Percentiles rank a stretch among this genome's conserved stretches.
phyloP scores from a whole-genome alignment of 2,797 vertebrate species.

The Meda fulgida region DNA sequence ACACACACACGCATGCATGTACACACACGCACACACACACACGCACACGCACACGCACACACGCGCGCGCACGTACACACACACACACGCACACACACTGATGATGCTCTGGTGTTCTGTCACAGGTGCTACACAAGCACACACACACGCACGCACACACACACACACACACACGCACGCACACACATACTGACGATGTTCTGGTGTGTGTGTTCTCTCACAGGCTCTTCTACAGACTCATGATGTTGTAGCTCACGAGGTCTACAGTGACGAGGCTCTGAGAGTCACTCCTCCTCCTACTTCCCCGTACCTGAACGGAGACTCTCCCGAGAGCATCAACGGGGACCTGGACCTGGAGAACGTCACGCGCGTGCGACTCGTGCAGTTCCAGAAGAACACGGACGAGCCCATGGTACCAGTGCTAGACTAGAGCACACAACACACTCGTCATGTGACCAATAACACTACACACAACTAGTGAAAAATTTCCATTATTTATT shows the following conservation, averaged over 20 bases:
- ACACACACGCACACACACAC: too few species aligned
- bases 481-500: too few species aligned
- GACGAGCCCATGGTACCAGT: slow-evolving; percentile 92
- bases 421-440: not conserved
- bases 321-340: slow-evolving; percentile 95
- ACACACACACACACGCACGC: not conserved
- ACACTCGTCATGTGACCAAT: too few species aligned
- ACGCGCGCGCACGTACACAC: too few species aligned
- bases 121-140: fast-evolving
- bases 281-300: slow-evolving; percentile 97
- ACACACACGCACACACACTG: not conserved
- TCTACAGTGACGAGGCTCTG: slow-evolving; percentile 98
- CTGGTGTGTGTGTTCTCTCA: not conserved
- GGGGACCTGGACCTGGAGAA: slow-evolving; percentile 99
- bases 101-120: too few species aligned
- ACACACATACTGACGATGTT: too few species aligned
- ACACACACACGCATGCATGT: not conserved
- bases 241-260: slow-evolving; percentile 98
- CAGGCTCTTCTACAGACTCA: slow-evolving; percentile 98
- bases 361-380: slow-evolving; percentile 94
- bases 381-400: slow-evolving; percentile 99
- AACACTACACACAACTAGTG: too few species aligned
- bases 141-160: not conserved
- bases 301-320: slow-evolving; percentile 97
- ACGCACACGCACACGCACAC: too few species aligned